Evolutionary conservation across 2,888 invertebrate genomes (phyloP), one percentile per base, ranked within the genome.

Genomic region (Cheilosia urbana): DNA sequence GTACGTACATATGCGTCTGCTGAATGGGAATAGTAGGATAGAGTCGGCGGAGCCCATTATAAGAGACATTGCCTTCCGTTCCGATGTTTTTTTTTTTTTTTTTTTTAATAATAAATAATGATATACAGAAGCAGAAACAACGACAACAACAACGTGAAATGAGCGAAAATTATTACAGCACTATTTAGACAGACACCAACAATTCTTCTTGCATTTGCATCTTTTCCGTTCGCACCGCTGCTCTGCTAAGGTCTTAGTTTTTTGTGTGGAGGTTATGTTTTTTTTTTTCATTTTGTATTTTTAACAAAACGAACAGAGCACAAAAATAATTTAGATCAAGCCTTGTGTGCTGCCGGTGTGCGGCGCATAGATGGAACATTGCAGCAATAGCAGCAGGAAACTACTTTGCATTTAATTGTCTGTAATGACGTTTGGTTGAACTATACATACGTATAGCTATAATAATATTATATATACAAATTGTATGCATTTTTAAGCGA

Each of bases 361-460:
- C 37, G 37, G 13, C 71, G 69, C 55, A 76, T 71, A 66, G 62
- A 83, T 83, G 71, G 65, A 66, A 76, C 66, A 76, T 71, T 84
- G 75, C 71, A 53, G 79, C 75, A 79, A 84, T 60, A 53, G 68
- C 77, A 90, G 90, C 92, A 92, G 92, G 92, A 92, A 92, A 92
- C 92, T 92, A 90, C 90, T 92, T 92, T 92, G 92, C 92, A 92
- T 92, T 92, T 92, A 92, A 92, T 92, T 92, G 92, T 92, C 90
- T 91, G 91, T 92, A 92, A 92, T 92, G 92, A 91, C 91, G 91
- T 92, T 77, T 76, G 75, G 47, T 47, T 71, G 80, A 71, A 71
- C 79, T 73, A 69, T n/a, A 27, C 27, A 27, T 27, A 4, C 17
- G 2, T 51, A 69, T 58, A 73, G 40, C 63, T 72, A 55, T 55